Base-by-base conservation (phyloP, 2,888 invertebrate genomes). In the Taenaris catops region DNA sequence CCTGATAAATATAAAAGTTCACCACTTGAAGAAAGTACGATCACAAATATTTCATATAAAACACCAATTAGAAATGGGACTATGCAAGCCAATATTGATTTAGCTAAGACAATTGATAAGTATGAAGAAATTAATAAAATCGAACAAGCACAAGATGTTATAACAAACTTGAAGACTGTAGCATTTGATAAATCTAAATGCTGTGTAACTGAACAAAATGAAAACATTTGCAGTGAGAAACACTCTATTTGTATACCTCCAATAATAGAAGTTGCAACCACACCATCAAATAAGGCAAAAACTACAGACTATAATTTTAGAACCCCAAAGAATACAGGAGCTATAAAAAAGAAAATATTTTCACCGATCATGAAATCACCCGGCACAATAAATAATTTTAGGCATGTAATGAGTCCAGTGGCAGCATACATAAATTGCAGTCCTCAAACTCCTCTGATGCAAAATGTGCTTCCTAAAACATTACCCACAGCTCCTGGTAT, bases 351-450 rank as follows among this genome's bases (percentile, higher is more conserved):
- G 39, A 40, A 41, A 49, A n/a, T 14, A 44, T 44, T 11, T 43
- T 41, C 55, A 14, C 51, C 63, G 28, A 19, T 55, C 4, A 69
- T 58, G 41, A 68, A 56, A 49, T 66, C 65, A 7, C 60, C 64
- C 17, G 41, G 41, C 12, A 65, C 52, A 52, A 44, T 41, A 25
- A 63, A 63, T 46, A 48, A 49, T 16, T 80, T 66, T 46, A 57
- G 72, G 38, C 67, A 81, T 38, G 68, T 81, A 17, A 48, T 54
- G 11, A 83, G 83, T 53, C 83, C 83, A 24, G 63, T 83, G 17
- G 79, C 79, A 20, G 60, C 66, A 31, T 83, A 81, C 25, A 81
- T 83, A 3, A 74, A 71, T 16, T 64, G 72, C 16, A 52, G 63
- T 17, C 73, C 79, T 2, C 63, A 67, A 49, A 63, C 55, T 10